A percentile compares a stretch with the other conserved stretches of the same genome.
phyloP scores from a whole-genome alignment of 2,113 vertebrate species.

The Dolichotis patagonum region DNA sequence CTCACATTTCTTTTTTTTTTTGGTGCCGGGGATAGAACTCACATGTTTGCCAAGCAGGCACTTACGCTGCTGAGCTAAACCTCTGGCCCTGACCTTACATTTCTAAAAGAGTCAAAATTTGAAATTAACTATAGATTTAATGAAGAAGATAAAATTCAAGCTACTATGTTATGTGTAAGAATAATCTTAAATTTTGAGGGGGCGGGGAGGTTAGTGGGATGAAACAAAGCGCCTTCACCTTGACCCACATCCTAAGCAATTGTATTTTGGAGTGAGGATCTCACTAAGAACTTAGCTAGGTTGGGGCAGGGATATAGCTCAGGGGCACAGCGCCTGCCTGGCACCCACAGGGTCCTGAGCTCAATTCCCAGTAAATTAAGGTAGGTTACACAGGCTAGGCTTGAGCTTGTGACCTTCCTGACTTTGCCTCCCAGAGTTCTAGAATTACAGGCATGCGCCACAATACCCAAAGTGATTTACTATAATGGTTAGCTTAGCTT shows the following conservation, averaged over 20 bases:
- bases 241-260: not conserved
- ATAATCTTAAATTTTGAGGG: not conserved
- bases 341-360: no score
- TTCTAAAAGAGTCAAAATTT: not conserved
- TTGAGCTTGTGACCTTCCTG: not conserved
- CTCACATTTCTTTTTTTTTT: not conserved
- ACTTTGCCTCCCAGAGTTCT: not conserved
- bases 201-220: not conserved
- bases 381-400: not conserved
- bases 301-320: not conserved
- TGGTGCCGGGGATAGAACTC: no score
- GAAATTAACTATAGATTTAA: slow-evolving; percentile 11
- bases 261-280: not conserved
- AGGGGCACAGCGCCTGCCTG: no score
- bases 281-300: not conserved
- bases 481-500: not conserved
- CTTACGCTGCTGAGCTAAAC: no score
- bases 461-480: not conserved
- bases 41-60: no score
- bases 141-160: not conserved
- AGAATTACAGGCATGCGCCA: not conserved
- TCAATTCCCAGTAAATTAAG: not conserved
- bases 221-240: not conserved
- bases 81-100: no score
- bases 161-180: not conserved